A percentile compares a stretch with the other conserved stretches of the same genome.
phyloP scores from a whole-genome alignment of 2,113 vertebrate genomes.

The Geothlypis trichas region DNA sequence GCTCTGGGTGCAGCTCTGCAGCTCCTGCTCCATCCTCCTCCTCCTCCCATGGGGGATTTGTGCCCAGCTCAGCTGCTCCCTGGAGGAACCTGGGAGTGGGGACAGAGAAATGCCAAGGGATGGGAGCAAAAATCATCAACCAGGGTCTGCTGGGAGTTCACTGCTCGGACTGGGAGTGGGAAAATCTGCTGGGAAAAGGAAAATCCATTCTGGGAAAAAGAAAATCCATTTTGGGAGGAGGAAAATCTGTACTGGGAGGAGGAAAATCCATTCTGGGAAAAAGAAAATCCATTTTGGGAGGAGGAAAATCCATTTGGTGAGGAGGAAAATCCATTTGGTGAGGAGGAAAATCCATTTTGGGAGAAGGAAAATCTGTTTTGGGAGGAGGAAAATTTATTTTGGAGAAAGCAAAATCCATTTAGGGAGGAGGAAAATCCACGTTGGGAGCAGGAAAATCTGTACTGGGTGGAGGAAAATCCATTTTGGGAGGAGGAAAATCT shows the following conservation, averaged over 20 bases:
- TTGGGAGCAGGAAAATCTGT: too few species aligned
- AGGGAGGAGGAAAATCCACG: too few species aligned
- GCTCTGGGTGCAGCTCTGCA: background rate
- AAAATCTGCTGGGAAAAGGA: background rate
- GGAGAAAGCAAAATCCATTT: background rate
- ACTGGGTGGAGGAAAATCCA: too few species aligned
- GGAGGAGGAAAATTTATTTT: background rate
- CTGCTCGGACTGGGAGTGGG: accelerated
- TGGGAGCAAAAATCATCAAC: background rate
- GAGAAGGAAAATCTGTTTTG: accelerated
- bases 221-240: too few species aligned
- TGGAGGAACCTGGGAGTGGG: background rate
- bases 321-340: too few species aligned
- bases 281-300: too few species aligned
- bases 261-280: too few species aligned
- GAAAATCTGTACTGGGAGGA: too few species aligned
- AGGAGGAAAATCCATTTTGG: background rate
- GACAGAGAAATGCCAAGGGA: accelerated
- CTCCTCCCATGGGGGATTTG: background rate
- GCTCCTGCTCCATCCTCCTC: background rate
- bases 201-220: too few species aligned
- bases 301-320: too few species aligned
- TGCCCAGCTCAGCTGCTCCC: background rate
- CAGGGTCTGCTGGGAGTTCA: background rate
- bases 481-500: too few species aligned